phyloP scores from a whole-genome alignment of 1,140 invertebrate genomes.

The Argopecten irradians region DNA sequence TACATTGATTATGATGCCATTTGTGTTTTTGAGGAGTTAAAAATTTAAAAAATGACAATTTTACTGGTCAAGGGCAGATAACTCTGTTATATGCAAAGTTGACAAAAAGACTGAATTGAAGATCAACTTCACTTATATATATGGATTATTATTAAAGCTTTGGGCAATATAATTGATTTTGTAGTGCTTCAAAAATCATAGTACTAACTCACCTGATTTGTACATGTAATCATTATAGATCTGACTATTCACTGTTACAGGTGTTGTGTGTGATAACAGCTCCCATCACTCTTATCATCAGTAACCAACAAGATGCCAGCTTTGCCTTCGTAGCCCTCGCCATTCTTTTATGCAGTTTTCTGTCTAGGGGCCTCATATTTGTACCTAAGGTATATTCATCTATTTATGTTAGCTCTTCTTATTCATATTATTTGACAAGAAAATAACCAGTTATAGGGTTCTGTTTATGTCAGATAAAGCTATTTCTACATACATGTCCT shows the following conservation, averaged over 20 bases:
- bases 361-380: constrained; percentile 98
- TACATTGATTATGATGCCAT: no score
- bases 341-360: constrained; percentile 97
- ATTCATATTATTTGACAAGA: neutral
- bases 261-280: constrained; percentile 97
- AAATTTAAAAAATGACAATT: no score
- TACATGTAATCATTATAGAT: neutral
- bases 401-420: constrained; percentile 32
- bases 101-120: no score
- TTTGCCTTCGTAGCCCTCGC: constrained; percentile 97
- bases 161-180: no score
- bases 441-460: neutral
- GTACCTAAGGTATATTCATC: constrained; percentile 95
- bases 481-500: no score
- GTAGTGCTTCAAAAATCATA: neutral
- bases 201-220: neutral
- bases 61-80: no score
- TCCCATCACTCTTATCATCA: constrained; percentile 97
- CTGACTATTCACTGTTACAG: constrained; percentile 58
- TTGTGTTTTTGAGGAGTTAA: no score
- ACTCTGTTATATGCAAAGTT: no score
- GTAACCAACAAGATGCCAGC: constrained; percentile 96
- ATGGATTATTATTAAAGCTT: no score
- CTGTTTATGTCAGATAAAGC: no score
- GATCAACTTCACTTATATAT: no score